A percentile compares a stretch with the other conserved stretches of the same genome.
Evolutionary conservation across 2,888 invertebrate species (phyloP).

Genomic region (Zeuzera pyrina): DNA sequence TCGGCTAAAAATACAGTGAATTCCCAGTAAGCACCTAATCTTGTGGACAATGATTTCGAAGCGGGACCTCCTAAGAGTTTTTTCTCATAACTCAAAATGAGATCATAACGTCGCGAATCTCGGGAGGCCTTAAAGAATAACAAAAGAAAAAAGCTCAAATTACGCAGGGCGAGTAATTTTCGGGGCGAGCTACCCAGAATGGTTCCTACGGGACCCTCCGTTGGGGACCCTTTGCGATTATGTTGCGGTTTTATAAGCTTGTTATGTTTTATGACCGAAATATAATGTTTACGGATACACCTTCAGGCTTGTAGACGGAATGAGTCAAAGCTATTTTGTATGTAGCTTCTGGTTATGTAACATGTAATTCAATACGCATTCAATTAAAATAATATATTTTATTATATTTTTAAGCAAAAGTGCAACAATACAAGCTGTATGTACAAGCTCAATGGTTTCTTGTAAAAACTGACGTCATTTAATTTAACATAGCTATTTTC

Average conservation of each 20-base stretch:
- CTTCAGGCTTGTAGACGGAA: slow-evolving; percentile 18
- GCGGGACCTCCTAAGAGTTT: slow-evolving; percentile 61
- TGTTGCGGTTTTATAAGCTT: slow-evolving; percentile 67
- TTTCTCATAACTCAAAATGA: slow-evolving; percentile 70
- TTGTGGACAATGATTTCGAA: slow-evolving; percentile 56
- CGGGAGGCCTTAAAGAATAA: slow-evolving; percentile 64
- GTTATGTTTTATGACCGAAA: slow-evolving; percentile 64
- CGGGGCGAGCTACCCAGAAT: slow-evolving; percentile 56
- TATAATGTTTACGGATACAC: slow-evolving; percentile 24
- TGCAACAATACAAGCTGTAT: too few species aligned
- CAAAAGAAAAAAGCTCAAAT: slow-evolving; percentile 67
- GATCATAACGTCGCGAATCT: slow-evolving; percentile 68
- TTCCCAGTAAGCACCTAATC: slow-evolving; percentile 51
- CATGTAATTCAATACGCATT: too few species aligned
- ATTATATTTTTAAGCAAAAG: too few species aligned
- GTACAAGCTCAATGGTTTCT: too few species aligned
- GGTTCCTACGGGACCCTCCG: slow-evolving; percentile 52
- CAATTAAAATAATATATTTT: too few species aligned
- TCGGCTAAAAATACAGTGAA: slow-evolving; percentile 16
- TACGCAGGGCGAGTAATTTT: slow-evolving; percentile 68
- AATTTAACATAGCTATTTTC: too few species aligned
- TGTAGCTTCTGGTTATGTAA: too few species aligned
- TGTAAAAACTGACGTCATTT: too few species aligned
- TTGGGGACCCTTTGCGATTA: slow-evolving; percentile 57
- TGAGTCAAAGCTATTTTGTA: too few species aligned